These are phyloP conservation scores for Dreissena rostriformis DNA, from an alignment of 1,140 invertebrate genomes.

Conservation along the genomic window DNA sequence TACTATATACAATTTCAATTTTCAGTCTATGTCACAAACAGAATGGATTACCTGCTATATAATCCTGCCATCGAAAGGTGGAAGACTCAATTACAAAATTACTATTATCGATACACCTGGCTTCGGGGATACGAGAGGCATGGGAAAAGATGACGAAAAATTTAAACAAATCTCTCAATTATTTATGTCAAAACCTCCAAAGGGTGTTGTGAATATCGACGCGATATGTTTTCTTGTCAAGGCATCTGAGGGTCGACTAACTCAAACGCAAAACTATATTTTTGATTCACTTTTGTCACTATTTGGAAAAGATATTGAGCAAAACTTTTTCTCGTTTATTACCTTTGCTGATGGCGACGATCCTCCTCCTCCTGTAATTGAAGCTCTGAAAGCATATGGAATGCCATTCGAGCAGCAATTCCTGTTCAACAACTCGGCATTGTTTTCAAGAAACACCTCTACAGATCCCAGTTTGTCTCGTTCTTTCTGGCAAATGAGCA, in stretches of 20 bases:
- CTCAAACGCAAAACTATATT: constrained; percentile 12
- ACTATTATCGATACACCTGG: constrained; percentile 44
- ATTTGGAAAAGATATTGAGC: constrained; percentile 26
- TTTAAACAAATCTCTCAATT: constrained; percentile 39
- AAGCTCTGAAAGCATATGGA: not conserved
- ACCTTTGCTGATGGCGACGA: constrained; percentile 20
- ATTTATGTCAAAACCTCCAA: constrained; percentile 8
- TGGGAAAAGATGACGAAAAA: constrained; percentile 37
- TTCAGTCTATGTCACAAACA: constrained; percentile 46
- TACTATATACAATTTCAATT: not conserved
- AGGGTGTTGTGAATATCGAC: constrained; percentile 57
- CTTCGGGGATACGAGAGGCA: constrained; percentile 55
- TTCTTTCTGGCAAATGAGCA: no score
- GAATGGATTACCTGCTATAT: constrained; percentile 38
- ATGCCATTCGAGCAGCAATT: no score
- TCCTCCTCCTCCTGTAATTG: not conserved
- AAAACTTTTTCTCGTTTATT: constrained; percentile 7
- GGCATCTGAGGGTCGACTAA: constrained; percentile 16
- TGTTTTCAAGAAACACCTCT: no score
- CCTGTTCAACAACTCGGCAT: no score
- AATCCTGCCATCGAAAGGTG: not conserved
- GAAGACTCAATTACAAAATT: constrained; percentile 19
- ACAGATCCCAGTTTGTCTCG: no score
- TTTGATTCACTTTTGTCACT: constrained; percentile 29
- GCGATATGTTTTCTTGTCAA: constrained; percentile 37